phyloP scores from a whole-genome alignment of 2,113 vertebrate species.

The Dunckerocampus dactyliophorus region DNA sequence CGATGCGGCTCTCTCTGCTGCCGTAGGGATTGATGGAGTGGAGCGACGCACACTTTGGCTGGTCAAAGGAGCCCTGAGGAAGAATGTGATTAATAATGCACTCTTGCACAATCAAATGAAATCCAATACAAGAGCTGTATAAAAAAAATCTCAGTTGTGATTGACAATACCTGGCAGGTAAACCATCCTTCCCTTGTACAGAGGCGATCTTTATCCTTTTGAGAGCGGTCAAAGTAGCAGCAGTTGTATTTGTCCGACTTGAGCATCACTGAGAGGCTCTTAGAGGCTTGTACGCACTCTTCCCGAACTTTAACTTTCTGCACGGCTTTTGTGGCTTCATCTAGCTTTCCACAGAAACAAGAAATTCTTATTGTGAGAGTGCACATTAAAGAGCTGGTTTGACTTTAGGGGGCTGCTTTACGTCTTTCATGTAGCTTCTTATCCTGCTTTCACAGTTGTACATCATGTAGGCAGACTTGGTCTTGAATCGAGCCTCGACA shows the following conservation, averaged over 20 bases:
- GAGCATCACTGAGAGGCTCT: constrained; percentile 72
- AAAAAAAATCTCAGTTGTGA: not conserved
- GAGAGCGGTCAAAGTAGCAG: constrained; percentile 84
- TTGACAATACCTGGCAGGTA: constrained; percentile 82
- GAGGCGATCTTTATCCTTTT: constrained; percentile 64
- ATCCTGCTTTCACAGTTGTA: constrained; percentile 87
- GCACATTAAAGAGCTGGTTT: not conserved
- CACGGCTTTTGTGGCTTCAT: constrained; percentile 43
- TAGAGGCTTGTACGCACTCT: constrained; percentile 60
- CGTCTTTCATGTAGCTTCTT: constrained; percentile 89
- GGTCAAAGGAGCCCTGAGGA: constrained; percentile 84
- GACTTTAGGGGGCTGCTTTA: constrained; percentile 33
- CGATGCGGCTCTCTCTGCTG: constrained; percentile 84
- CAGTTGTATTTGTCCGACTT: constrained; percentile 75
- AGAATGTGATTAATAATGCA: not conserved
- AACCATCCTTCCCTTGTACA: constrained; percentile 89
- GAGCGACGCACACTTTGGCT: constrained; percentile 60
- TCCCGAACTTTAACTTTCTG: constrained; percentile 45
- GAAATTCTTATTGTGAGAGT: not conserved
- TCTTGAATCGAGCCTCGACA: constrained; percentile 82
- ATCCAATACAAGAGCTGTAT: not conserved
- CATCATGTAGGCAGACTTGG: constrained; percentile 87
- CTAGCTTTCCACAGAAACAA: constrained; percentile 65
- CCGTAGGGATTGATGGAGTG: constrained; percentile 96
- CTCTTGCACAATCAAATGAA: no score